Evolutionary conservation across 2,113 vertebrate genomes (phyloP).

Genomic region (Maccullochella peelii): DNA sequence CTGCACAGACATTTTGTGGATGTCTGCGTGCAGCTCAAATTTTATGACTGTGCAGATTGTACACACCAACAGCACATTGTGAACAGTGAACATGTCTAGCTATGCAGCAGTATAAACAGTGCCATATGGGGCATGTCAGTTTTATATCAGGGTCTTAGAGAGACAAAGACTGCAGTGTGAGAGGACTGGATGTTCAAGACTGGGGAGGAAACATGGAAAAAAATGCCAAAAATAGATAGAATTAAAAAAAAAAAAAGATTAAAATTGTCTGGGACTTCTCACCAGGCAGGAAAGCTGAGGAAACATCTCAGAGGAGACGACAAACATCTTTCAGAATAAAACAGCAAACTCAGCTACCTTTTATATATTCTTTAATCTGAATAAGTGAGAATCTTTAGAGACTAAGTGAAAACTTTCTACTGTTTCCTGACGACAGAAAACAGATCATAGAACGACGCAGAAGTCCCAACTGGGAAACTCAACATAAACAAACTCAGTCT

Average conservation of each 20-base stretch:
- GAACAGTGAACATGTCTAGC: neutral
- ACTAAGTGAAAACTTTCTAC: neutral
- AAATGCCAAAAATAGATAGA: constrained; percentile 33
- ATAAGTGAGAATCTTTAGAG: neutral
- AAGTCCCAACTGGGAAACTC: constrained; percentile 46
- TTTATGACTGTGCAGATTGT: neutral
- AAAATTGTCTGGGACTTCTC: neutral
- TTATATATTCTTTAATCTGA: neutral
- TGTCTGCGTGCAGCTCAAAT: neutral
- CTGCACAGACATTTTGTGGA: neutral
- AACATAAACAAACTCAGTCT: constrained; percentile 52
- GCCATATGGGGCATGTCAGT: neutral
- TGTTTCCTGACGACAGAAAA: neutral
- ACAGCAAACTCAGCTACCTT: neutral
- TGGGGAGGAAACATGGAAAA: constrained; percentile 36
- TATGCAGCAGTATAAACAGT: neutral
- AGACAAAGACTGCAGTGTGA: constrained; percentile 36
- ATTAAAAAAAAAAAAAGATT: neutral
- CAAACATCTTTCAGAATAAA: constrained; percentile 8
- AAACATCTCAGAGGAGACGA: neutral
- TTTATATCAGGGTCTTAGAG: neutral
- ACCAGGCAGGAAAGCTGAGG: neutral
- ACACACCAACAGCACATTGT: neutral
- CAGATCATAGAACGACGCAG: neutral
- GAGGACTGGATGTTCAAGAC: constrained; percentile 9